Evolutionary conservation across 1,140 invertebrate species (phyloP), one percentile per base, ranked within the genome.

Genomic region (Drosophila sulfurigaster): DNA sequence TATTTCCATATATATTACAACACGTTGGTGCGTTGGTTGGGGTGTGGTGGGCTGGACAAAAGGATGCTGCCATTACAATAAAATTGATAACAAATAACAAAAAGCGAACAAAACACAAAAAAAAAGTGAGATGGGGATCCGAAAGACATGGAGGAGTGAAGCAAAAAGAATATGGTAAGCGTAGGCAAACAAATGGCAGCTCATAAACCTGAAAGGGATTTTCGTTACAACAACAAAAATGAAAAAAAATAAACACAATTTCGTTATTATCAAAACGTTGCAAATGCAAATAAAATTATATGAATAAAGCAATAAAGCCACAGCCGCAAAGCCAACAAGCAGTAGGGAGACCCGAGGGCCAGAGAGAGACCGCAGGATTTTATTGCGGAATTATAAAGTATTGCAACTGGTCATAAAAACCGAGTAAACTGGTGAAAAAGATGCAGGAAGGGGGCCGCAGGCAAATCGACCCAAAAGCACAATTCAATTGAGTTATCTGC

Each of bases 201-300:
- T 63, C 72, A 75, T 63, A 75, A 75, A 70, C 35, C 58, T 75
- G 32, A 75, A 75, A 75, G 54, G 69, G 66, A 73, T 73, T 70
- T 74, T 58, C 38, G 11, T 25, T 25, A 25, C 20, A 25, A 25
- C 3, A 25, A 25, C 3, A 20, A 54, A 54, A 54, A 32, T 11
- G 15, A 38, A 38, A 25, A 25, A 52, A 69, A 70, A 75, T 63
- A 63, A 69, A 63, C 72, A 70, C 66, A 75, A 63, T 75, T 62
- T 69, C 43, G 72, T 75, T 75, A 63, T 70, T 63, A 75, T 75
- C 58, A 75, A 75, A 75, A 62, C 52, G 72, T 75, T 70, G 66
- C 58, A 62, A 75, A 69, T 69, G 66, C 66, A 75, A 75, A 75
- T 70, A 75, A 75, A 75, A 75, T 75, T 57, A 75, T 69, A 75